A percentile compares a stretch with the other conserved stretches of the same genome.
phyloP scores from a whole-genome alignment of 2,888 invertebrate genomes.

The Euphydryas editha region DNA sequence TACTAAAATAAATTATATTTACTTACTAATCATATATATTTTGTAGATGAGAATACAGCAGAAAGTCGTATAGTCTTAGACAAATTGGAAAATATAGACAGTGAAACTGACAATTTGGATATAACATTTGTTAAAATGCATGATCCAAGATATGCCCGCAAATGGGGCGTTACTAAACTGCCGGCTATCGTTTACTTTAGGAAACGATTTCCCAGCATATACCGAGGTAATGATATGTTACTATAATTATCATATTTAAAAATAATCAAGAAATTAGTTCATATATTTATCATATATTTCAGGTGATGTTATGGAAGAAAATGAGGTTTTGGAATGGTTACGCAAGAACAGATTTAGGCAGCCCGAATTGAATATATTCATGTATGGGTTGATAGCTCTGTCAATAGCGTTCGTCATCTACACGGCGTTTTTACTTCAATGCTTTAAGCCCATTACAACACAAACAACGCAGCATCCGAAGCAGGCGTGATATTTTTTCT shows the following conservation, averaged over 20 bases:
- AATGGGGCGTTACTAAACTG: slow-evolving; percentile 96
- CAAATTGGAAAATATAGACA: slow-evolving; percentile 96
- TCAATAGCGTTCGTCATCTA: slow-evolving; percentile 94
- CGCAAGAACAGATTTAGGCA: slow-evolving; percentile 96
- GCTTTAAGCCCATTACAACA: slow-evolving; percentile 90
- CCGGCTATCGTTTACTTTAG: slow-evolving; percentile 96
- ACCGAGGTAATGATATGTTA: slow-evolving; percentile 86
- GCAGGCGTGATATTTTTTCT: slow-evolving; percentile 81
- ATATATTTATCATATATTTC: slow-evolving; percentile 43
- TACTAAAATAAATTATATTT: not conserved
- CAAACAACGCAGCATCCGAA: slow-evolving; percentile 86
- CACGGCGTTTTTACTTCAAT: slow-evolving; percentile 95
- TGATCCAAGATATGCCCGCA: slow-evolving; percentile 94
- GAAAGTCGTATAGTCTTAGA: slow-evolving; percentile 93
- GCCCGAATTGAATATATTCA: slow-evolving; percentile 96
- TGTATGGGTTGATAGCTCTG: slow-evolving; percentile 95
- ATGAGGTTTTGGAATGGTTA: slow-evolving; percentile 95
- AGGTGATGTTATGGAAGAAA: slow-evolving; percentile 93
- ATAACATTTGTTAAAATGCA: slow-evolving; percentile 98
- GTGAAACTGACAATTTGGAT: slow-evolving; percentile 96
- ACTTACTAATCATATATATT: no score
- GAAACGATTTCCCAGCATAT: slow-evolving; percentile 96
- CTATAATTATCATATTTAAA: slow-evolving; percentile 26
- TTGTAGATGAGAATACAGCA: slow-evolving; percentile 90
- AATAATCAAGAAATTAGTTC: not conserved